Conservation (phyloP, 2,888 invertebrate species). For the Magallana nippona region DNA sequence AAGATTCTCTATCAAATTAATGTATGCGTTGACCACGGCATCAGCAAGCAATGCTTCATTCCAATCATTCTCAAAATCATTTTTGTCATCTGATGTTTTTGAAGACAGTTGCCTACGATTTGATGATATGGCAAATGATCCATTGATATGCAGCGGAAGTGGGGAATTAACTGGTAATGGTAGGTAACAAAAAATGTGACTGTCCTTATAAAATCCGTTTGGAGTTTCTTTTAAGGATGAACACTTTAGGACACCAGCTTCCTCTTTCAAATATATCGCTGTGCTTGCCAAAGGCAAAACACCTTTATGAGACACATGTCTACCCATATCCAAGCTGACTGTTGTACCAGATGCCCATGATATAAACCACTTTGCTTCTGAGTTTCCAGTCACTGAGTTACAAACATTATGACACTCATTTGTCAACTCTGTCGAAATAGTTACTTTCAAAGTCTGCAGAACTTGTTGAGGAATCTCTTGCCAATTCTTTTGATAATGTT, state of each 20-base stretch:
- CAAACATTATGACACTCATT: not conserved
- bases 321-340: conserved; percentile 31
- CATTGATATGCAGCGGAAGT: conserved; percentile 75
- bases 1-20: conserved; percentile 49
- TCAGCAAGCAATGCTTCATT: conserved; percentile 57
- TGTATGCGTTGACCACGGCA: conserved; percentile 52
- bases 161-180: conserved; percentile 70
- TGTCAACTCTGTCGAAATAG: conserved; percentile 35
- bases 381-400: not conserved
- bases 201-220: conserved; percentile 59
- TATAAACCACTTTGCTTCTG: conserved; percentile 50
- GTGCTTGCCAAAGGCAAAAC: conserved; percentile 57
- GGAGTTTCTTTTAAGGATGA: conserved; percentile 39
- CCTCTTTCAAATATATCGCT: conserved; percentile 43
- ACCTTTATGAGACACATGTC: conserved; percentile 45
- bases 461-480: not conserved
- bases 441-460: not conserved
- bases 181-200: conserved; percentile 63
- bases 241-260: conserved; percentile 16
- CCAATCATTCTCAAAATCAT: conserved; percentile 50
- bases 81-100: conserved; percentile 70
- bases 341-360: conserved; percentile 57
- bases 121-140: conserved; percentile 72
- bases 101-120: conserved; percentile 69
- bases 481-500: not conserved